Base-by-base conservation (phyloP, 2,113 vertebrate species). In the Atlantisia rogersi region DNA sequence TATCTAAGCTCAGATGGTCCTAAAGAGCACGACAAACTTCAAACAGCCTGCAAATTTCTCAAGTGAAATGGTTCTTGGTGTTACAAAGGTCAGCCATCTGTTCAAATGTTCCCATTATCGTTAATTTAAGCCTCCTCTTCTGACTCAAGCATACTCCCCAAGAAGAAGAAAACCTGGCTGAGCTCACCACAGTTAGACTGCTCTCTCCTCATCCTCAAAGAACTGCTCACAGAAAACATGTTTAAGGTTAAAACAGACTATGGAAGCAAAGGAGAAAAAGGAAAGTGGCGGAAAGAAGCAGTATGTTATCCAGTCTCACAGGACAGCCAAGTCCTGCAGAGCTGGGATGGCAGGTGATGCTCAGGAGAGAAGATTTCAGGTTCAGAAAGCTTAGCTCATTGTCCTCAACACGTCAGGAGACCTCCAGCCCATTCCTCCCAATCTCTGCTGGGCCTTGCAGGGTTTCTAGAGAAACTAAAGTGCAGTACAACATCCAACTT, bases 31-130 rank as follows among this genome's bases (percentile, higher is more conserved):
- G 15, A 88, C 35, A 93, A 90, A 86, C n/a, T 78, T 86, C 53
- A 79, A 92, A 74, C 28, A 88, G 74, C 35, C 68, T 86, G 78
- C 35, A 92, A 82, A 83, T 65, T 90, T 90, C 79, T 91, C 86
- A 94, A 97, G 93, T 88, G 79, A 87, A 93, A 90, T 2, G 6
- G 73, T 60, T 87, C 62, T 87, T 81, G 55, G 50, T 93, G 70
- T 86, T 90, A 93, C 56, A 92, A 86, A 93, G 80, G 93, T 95
- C 78, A 55, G 60, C 88, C 90, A 90, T 96, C 93, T 95, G 90
- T 78, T 97, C 75, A 80, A 93, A 94, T 9, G 42, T 87, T 92
- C 94, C 22, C 37, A 39, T 50, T 80, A 63, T 5, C 58, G 79
- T 74, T 85, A 79, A 87, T 22, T 62, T 35, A 93, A 93, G 59